phyloP scores from a whole-genome alignment of 2,113 vertebrate genomes.

The Pachycephala philippinensis region DNA sequence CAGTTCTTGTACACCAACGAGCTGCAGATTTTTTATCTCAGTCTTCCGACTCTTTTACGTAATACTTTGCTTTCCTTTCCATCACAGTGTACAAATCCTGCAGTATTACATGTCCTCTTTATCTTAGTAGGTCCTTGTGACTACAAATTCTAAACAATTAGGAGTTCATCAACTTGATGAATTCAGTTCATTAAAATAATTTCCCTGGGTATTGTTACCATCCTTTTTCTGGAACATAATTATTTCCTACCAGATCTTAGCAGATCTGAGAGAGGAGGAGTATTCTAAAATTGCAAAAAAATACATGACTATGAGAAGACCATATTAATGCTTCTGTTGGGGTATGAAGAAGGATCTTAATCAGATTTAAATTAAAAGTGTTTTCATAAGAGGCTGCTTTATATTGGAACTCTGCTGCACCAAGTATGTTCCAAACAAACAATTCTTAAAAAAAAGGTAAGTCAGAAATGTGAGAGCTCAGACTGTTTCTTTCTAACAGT shows the following conservation, averaged over 20 bases:
- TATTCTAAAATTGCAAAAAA: background rate
- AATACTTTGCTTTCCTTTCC: background rate
- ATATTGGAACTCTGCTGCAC: background rate
- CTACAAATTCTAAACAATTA: background rate
- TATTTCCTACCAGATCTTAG: background rate
- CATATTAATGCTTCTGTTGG: background rate
- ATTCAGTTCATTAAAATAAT: background rate
- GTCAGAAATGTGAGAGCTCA: background rate
- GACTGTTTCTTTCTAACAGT: background rate
- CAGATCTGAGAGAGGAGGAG: background rate
- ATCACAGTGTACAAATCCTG: background rate
- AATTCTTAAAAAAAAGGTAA: background rate
- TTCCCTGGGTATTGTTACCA: background rate
- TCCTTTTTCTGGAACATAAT: background rate
- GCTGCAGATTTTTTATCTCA: background rate
- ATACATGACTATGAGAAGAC: background rate
- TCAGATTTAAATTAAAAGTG: background rate
- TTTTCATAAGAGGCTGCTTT: background rate
- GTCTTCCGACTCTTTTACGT: background rate
- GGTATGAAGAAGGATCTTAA: background rate
- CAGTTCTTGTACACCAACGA: background rate
- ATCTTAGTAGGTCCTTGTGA: background rate
- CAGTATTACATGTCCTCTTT: background rate
- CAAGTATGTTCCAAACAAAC: background rate
- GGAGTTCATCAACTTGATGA: background rate